Percentiles rank a stretch among this genome's conserved stretches.
Conservation (phyloP, 2,113 vertebrate species). For the Oceanites oceanicus region DNA sequence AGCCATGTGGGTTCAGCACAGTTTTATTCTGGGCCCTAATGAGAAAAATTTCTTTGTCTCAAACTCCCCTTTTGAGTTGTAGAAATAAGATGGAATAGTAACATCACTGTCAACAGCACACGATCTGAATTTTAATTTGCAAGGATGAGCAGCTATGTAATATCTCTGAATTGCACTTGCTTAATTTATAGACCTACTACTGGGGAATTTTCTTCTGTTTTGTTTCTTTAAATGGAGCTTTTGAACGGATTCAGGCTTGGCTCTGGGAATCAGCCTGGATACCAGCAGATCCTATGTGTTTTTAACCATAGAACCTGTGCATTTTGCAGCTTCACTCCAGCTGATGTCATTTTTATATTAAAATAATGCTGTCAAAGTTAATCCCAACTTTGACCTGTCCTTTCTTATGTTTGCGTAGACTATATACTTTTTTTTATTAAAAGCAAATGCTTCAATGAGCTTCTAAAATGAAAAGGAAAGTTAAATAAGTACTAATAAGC, state of each 20-base stretch:
- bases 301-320: neutral
- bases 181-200: conserved; percentile 45
- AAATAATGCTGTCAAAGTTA: neutral
- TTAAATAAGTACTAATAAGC: neutral
- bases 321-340: conserved; percentile 27
- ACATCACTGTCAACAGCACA: neutral
- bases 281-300: neutral
- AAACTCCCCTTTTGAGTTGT: neutral
- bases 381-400: neutral
- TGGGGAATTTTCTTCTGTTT: conserved; percentile 10
- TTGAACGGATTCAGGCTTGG: neutral
- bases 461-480: neutral
- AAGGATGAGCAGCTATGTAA: conserved; percentile 44
- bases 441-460: neutral
- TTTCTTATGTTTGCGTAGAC: conserved; percentile 20
- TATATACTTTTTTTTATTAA: conserved; percentile 17
- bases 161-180: conserved; percentile 61
- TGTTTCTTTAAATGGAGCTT: conserved; percentile 35
- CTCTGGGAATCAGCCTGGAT: conserved; percentile 34
- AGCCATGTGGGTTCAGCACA: neutral
- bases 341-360: conserved; percentile 12
- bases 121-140: conserved; percentile 22
- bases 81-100: neutral
- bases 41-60: neutral
- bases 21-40: neutral